Evolutionary conservation across 2,797 vertebrate species (phyloP).

Genomic region (Antennarius maculatus): DNA sequence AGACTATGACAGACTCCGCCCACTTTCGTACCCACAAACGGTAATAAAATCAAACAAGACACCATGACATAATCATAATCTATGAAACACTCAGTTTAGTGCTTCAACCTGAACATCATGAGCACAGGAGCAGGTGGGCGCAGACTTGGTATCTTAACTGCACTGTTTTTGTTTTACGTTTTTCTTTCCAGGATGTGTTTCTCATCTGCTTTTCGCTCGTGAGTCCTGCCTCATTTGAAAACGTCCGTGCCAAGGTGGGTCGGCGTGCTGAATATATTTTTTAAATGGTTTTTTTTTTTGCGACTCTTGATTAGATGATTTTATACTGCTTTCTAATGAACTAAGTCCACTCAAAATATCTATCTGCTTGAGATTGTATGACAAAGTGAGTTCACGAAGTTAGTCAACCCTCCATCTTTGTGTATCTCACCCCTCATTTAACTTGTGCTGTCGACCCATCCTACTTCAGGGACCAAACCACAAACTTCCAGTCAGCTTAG

Average conservation of each 20-base stretch:
- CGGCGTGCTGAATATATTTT: neutral
- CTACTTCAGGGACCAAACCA: no score
- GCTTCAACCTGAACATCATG: neutral
- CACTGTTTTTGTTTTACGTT: constrained; percentile 23
- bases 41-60: constrained; percentile 71
- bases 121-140: constrained; percentile 20
- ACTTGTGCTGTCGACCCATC: no score
- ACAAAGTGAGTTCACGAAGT: no score
- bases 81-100: no score
- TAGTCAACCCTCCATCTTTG: no score
- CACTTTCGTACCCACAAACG: constrained; percentile 97
- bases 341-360: no score
- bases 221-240: constrained; percentile 99
- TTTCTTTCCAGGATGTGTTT: constrained; percentile 90
- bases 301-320: neutral
- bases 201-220: constrained; percentile 99
- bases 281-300: neutral
- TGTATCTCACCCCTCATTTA: no score
- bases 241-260: constrained; percentile 88
- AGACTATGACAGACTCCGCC: constrained; percentile 97
- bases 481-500: no score
- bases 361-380: no score
- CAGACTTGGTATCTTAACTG: constrained; percentile 31
- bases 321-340: neutral
- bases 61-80: constrained; percentile 5